Evolutionary conservation across 2,113 vertebrate genomes (phyloP), one percentile per base, ranked within the genome.

Genomic region (Xyrauchen texanus): DNA sequence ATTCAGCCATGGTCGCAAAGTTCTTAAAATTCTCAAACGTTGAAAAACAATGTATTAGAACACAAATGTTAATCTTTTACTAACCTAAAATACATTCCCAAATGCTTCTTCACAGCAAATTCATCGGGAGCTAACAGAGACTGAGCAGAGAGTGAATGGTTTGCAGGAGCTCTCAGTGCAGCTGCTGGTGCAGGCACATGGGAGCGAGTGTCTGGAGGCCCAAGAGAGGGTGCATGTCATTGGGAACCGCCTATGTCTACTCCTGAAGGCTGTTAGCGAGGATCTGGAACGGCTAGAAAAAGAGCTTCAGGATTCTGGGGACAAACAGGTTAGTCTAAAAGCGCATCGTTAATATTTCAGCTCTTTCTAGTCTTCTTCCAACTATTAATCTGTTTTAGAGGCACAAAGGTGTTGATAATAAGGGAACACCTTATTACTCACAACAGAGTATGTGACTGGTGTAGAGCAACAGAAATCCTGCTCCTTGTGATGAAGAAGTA

Each of bases 221-320:
- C 95, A 96, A 90, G 98, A 99, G 87, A 97, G 98, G 85, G 97
- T 99, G 68, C 97, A 98, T 10, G 98, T 99, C 77, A 99, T 99
- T 89, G 94, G 95, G 87, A 99, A 98, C 88, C 90, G 97, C 71
- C 94, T 97, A 82, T 95, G 93, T 67, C 89, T 98, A 61, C 97
- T 99, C 62, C 90, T 97, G 84, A 95, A 96, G 89, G 95, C 96
- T 79, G 96, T 99, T 84, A 92, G 89, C 63, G 90, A 13, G 21
- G 94, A 97, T 80, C 93, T 99, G 82, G 94, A 94, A 86, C 94
- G 91, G n/a, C 84, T 99, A 82, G 95, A 97, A 88, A 95, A 92
- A 91, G 90, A 92, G 42, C 82, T 97, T 85, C 94, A 94, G 82
- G 86, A 91, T 80, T 86, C 88, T 63, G 91, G 89, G 86, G 90